Base-by-base conservation (phyloP, 2,113 vertebrate species). In the Siphamia tubifer region DNA sequence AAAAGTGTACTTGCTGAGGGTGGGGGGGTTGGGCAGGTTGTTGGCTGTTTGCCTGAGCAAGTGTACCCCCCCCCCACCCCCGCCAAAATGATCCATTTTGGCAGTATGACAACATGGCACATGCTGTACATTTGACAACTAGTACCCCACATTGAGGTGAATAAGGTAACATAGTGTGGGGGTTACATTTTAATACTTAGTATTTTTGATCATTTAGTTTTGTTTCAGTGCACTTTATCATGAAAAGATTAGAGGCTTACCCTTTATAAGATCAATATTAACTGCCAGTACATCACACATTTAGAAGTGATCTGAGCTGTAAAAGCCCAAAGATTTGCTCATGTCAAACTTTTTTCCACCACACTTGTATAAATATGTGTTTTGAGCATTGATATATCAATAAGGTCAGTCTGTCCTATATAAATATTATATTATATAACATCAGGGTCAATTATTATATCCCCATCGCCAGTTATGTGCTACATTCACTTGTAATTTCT, bases 401-500 rank as follows among this genome's bases (percentile, higher is more conserved):
- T n/a, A n/a, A 25, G 34, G 4, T 69, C 47, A 48, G 25, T 42
- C 13, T n/a, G 5, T 62, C 6, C 5, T 43, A 39, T 56, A 28
- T 20, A 49, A 21, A 55, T n/a, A 13, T 31, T 31, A 17, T 48
- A 48, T 48, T 48, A 16, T 19, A 45, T n/a, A n/a, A n/a, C n/a
- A n/a, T 6, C 16, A 28, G 10, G 19, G 42, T 60, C 34, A 52
- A 32, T 75, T 28, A 60, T 43, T 19, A 28, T 44, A 32, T 45
- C 57, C 30, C 10, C 11, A 68, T 11, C 23, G 21, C 3, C 7
- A 53, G 24, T 45, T 20, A 57, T 58, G 43, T 55, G n/a, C 54
- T 21, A 30, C 39, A 7, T 39, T 28, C 27, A 17, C 38, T 53
- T 27, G 28, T 27, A 15, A 60, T 58, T 82, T 57, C 48, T 48